Evolutionary conservation across 2,797 vertebrate species (phyloP), one percentile per base, ranked within the genome.

Genomic region (Dermochelys coriacea): DNA sequence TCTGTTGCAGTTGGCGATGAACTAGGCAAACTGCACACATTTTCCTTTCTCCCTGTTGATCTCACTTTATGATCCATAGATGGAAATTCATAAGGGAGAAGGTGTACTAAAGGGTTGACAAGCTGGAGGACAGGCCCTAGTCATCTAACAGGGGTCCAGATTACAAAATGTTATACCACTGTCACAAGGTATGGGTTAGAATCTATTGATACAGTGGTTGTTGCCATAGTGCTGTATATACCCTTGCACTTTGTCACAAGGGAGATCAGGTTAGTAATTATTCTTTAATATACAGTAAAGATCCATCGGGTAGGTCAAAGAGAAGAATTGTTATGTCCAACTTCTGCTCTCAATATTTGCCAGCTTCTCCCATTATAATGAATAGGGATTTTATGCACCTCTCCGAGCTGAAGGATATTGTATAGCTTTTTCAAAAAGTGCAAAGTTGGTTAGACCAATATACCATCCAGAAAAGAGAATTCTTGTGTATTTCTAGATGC

Each of bases 81-180:
- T 83, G 75, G 54, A 80, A 93, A 89, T 89, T 82, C 71, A 84
- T 41, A 41, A 41, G 80, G 37, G 2, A 85, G 27, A 54, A 85
- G 64, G 80, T 27, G 23, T 55, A 52, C 29, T 91, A 93, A 87
- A 93, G 85, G 83, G 86, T 23, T 75, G 71, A 75, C 6, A 45
- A 6, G 4, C 41, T 25, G 19, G 88, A 87, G 83, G 82, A 84
- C 87, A 61, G 91, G 80, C 78, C 82, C 85, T 93, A 90, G 91
- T 95, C 88, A 96, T 92, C 93, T 91, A 90, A 93, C 92, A 87
- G 19, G 95, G 19, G 95, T 95, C 64, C 93, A 91, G 68, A 95
- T 94, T 54, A 86, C 87, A 3, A 74, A 86, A 89, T 94, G 4
- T 82, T 91, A 6, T 41, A 82, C 80, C 27, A 4, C 86, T 90